Conservation (phyloP, 1,140 invertebrate genomes). For the Contarinia nasturtii region DNA sequence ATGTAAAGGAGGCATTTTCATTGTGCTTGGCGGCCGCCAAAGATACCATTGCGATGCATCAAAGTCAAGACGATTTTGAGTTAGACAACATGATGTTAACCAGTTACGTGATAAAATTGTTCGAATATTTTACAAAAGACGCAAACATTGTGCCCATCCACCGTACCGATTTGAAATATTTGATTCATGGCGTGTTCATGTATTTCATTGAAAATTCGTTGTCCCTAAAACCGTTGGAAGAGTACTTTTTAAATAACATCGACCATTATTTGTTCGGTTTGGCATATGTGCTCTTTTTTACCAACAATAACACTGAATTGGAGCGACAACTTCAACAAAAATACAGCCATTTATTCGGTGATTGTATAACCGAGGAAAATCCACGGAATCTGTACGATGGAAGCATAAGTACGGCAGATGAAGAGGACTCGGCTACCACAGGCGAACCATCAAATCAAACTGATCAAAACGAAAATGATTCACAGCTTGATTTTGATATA, state of each 20-base stretch:
- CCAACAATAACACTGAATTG: constrained; percentile 20
- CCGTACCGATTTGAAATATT: constrained; percentile 19
- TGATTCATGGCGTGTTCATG: constrained; percentile 20
- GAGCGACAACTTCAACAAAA: constrained; percentile 21
- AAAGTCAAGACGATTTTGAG: too few relatives aligned
- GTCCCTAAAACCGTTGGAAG: constrained; percentile 18
- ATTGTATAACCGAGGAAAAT: neutral
- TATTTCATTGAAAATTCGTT: constrained; percentile 18
- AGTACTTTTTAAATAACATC: constrained; percentile 19
- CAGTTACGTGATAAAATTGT: constrained; percentile 16
- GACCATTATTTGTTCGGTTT: constrained; percentile 22
- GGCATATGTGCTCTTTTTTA: constrained; percentile 22
- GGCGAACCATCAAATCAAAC: constrained; percentile 5
- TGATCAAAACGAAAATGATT: constrained; percentile 13
- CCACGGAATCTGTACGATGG: neutral
- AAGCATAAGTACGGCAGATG: neutral
- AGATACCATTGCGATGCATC: constrained; percentile 3
- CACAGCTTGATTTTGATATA: constrained; percentile 1
- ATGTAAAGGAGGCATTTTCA: constrained; percentile 19
- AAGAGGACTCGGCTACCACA: neutral
- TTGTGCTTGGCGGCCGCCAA: constrained; percentile 17
- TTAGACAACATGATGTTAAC: too few relatives aligned
- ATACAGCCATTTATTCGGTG: constrained; percentile 17
- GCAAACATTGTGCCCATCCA: constrained; percentile 20
- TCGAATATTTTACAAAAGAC: constrained; percentile 24